Conservation (phyloP, 2,797 vertebrate genomes). For the Chelmon rostratus region DNA sequence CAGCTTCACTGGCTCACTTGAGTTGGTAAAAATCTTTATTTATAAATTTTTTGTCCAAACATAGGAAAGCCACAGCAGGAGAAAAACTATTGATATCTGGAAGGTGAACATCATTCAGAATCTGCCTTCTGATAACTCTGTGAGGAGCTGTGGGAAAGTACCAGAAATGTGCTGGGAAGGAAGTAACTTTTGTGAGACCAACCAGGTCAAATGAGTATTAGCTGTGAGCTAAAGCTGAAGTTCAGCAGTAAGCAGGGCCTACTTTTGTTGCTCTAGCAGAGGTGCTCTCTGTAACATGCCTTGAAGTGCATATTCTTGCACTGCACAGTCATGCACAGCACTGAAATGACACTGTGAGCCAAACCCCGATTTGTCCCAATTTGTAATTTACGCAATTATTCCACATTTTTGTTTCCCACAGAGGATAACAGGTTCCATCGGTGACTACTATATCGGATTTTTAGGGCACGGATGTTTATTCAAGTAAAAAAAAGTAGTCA, state of each 20-base stretch:
- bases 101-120: background rate
- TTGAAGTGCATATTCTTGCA: background rate
- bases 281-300: background rate
- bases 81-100: background rate
- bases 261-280: conserved; percentile 1
- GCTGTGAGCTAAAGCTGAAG: background rate
- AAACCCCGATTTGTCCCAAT: background rate
- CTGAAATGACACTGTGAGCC: background rate
- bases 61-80: background rate
- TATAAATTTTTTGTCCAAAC: background rate
- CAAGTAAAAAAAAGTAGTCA: background rate
- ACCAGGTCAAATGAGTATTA: conserved; percentile 2
- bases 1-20: background rate
- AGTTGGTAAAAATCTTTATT: background rate
- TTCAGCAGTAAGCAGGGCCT: background rate
- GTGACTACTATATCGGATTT: background rate
- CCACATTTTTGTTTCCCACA: conserved; percentile 1
- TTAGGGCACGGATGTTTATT: background rate
- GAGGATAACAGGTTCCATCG: background rate
- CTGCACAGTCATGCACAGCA: background rate
- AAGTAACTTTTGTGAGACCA: background rate
- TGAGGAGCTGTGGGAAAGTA: conserved; percentile 6
- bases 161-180: background rate
- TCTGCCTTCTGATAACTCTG: background rate
- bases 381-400: background rate